phyloP scores from a whole-genome alignment of 2,113 vertebrate species.

The Parotia lawesii region DNA sequence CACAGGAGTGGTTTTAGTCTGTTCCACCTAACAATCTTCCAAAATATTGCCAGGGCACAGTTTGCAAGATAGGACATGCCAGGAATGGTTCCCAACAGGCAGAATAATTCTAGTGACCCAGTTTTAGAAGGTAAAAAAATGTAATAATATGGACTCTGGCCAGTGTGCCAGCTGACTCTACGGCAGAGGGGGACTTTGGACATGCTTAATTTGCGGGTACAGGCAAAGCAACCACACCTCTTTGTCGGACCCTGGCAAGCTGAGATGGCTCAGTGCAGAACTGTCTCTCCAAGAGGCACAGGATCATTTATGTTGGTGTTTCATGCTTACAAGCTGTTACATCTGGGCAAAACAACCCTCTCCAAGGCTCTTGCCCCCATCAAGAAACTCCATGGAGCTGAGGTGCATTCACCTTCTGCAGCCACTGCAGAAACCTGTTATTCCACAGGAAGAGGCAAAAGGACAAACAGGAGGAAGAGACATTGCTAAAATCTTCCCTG shows the following conservation, averaged over 20 bases:
- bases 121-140: background rate
- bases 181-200: background rate
- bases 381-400: background rate
- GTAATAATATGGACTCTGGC: background rate
- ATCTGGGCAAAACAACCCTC: background rate
- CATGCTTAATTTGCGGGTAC: background rate
- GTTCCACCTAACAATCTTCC: background rate
- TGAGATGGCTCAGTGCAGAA: background rate
- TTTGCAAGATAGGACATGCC: background rate
- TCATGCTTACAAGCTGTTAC: background rate
- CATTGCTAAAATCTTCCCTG: background rate
- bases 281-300: background rate
- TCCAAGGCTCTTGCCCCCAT: background rate
- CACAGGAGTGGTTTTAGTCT: background rate
- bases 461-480: background rate
- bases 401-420: background rate
- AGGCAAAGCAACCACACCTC: background rate
- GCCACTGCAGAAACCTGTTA: background rate
- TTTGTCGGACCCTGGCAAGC: background rate
- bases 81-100: background rate
- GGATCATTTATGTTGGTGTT: background rate
- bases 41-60: constrained; percentile 23
- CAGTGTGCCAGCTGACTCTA: background rate
- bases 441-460: background rate
- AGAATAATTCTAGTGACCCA: background rate